Conservation (phyloP, 2,888 invertebrate genomes). For the Aphodius sticticus region DNA sequence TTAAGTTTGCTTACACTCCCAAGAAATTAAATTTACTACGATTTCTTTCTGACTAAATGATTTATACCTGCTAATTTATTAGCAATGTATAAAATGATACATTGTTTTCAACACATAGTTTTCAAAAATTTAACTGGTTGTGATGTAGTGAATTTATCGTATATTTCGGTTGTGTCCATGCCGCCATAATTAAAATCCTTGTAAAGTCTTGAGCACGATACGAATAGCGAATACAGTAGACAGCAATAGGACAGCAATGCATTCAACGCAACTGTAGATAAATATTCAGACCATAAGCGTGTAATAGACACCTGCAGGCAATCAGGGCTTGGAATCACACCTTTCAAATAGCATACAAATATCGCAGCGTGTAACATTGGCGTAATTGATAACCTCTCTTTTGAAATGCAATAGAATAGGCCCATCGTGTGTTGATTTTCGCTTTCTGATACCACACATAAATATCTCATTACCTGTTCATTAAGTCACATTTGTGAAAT, state of each 20-base stretch:
- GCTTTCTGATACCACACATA: not conserved
- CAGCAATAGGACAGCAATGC: not conserved
- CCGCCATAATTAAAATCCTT: too few relatives aligned
- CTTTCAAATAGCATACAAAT: not conserved
- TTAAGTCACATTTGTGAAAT: not conserved
- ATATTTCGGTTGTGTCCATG: too few relatives aligned
- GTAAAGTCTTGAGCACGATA: not conserved
- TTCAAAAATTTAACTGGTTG: too few relatives aligned
- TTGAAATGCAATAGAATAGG: not conserved
- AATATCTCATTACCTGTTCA: not conserved
- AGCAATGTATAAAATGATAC: too few relatives aligned
- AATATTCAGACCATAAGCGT: not conserved
- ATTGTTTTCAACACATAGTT: too few relatives aligned
- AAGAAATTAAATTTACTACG: too few relatives aligned
- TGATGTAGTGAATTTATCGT: too few relatives aligned
- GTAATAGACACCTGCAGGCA: not conserved
- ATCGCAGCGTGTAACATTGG: not conserved
- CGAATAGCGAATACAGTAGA: not conserved
- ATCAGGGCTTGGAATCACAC: not conserved
- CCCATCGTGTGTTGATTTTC: not conserved
- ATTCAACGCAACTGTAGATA: not conserved
- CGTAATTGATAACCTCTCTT: not conserved
- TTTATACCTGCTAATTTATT: too few relatives aligned
- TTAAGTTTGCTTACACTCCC: too few relatives aligned
- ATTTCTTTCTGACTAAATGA: too few relatives aligned